Evolutionary conservation across 2,888 invertebrate species (phyloP).

Genomic region (Scaptodrosophila latifasciaeformis): DNA sequence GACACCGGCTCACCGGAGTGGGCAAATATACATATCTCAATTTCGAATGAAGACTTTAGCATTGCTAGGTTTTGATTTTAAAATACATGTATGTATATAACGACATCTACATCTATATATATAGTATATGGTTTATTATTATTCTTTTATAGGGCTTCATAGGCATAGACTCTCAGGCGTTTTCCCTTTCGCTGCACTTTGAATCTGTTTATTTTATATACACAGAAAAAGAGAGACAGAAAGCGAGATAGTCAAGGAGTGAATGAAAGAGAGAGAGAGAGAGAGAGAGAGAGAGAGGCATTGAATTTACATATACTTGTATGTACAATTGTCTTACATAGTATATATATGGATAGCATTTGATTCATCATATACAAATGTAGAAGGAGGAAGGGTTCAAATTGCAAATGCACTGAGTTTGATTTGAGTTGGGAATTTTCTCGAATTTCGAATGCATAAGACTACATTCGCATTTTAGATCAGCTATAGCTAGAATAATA

Average conservation of each 20-base stretch:
- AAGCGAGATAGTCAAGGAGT: no score
- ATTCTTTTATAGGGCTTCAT: no score
- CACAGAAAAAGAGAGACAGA: no score
- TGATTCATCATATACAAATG: constrained; percentile 16
- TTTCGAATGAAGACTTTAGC: constrained; percentile 59
- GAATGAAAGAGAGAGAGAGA: no score
- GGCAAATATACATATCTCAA: constrained; percentile 39
- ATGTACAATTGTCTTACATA: no score
- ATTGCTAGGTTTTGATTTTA: constrained; percentile 38
- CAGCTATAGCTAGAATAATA: no score
- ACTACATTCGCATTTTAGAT: constrained; percentile 28
- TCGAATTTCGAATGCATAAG: constrained; percentile 2
- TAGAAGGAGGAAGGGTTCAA: no score
- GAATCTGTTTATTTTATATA: no score
- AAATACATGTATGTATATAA: background rate
- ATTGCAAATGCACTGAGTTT: background rate
- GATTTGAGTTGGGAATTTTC: background rate
- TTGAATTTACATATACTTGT: constrained; percentile 15
- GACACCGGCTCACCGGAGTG: background rate
- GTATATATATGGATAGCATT: constrained; percentile 11
- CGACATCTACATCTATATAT: background rate
- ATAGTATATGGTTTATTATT: no score
- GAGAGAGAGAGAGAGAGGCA: no score
- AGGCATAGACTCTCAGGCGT: no score
- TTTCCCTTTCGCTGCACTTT: no score